Evolutionary conservation across 1,140 invertebrate species (phyloP).

Genomic region (Triops longicaudatus): DNA sequence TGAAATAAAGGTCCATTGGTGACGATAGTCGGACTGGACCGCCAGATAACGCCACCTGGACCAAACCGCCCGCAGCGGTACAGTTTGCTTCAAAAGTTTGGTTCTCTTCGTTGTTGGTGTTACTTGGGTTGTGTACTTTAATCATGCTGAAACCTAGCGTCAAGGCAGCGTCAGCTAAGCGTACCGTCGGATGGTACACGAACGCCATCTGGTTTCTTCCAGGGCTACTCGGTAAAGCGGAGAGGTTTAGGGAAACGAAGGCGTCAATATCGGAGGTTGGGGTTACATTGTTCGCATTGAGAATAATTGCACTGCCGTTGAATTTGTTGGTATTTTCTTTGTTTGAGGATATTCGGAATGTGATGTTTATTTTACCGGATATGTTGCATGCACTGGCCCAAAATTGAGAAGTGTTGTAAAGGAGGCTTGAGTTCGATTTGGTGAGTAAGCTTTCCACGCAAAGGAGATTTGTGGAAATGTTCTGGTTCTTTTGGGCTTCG

Average conservation of each 20-base stretch:
- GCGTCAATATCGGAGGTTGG: not conserved
- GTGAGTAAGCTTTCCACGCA: not conserved
- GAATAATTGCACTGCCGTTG: not conserved
- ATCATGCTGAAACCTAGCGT: not conserved
- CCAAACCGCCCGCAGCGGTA: too few relatives aligned
- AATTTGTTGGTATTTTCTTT: not conserved
- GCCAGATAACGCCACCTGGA: too few relatives aligned
- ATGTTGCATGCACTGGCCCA: not conserved
- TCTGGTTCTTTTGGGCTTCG: not conserved
- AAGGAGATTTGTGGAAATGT: not conserved
- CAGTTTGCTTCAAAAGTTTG: too few relatives aligned
- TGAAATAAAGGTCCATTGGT: not conserved
- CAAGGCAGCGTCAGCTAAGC: not conserved
- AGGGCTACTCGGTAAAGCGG: not conserved
- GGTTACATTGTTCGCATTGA: not conserved
- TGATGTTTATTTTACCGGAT: not conserved
- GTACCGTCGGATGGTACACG: not conserved
- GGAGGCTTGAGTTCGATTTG: not conserved
- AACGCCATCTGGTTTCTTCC: not conserved
- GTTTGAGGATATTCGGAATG: not conserved
- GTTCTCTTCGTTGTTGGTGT: not conserved
- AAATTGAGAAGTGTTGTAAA: not conserved
- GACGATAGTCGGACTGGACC: too few relatives aligned
- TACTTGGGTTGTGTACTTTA: not conserved
- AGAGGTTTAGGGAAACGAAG: not conserved